Evolutionary conservation across 2,113 vertebrate genomes (phyloP).

Genomic region (Hypomesus transpacificus): DNA sequence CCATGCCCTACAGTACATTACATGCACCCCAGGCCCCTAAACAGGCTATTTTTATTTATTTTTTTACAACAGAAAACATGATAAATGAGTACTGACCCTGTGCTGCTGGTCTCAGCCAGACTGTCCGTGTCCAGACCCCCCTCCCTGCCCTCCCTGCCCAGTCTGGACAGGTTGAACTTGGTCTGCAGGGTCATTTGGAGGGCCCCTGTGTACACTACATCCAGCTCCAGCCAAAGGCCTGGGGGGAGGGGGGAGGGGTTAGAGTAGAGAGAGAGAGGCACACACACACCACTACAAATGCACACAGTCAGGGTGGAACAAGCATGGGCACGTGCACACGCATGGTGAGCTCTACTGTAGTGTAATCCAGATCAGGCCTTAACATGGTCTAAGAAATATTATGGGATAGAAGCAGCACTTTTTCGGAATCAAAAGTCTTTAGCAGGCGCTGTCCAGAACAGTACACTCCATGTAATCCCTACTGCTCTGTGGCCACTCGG

Average conservation of each 20-base stretch:
- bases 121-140: slow-evolving; percentile 57
- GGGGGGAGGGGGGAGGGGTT: background rate
- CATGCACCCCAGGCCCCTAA: too few relatives aligned
- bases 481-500: background rate
- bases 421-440: too few relatives aligned
- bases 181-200: slow-evolving; percentile 89
- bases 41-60: too few relatives aligned
- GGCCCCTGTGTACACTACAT: slow-evolving; percentile 78
- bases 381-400: too few relatives aligned
- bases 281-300: background rate
- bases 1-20: too few relatives aligned
- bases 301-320: background rate
- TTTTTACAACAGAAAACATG: background rate
- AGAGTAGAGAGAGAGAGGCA: slow-evolving; percentile 7
- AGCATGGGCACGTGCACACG: background rate
- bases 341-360: too few relatives aligned
- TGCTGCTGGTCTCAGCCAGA: slow-evolving; percentile 43
- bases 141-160: slow-evolving; percentile 88
- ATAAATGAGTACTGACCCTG: slow-evolving; percentile 59
- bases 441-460: too few relatives aligned
- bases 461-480: background rate
- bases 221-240: slow-evolving; percentile 87
- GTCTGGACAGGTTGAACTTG: slow-evolving; percentile 84
- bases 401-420: too few relatives aligned
- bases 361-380: too few relatives aligned